Conservation (phyloP, 1,140 invertebrate species). For the Drosophila prosaltans region DNA sequence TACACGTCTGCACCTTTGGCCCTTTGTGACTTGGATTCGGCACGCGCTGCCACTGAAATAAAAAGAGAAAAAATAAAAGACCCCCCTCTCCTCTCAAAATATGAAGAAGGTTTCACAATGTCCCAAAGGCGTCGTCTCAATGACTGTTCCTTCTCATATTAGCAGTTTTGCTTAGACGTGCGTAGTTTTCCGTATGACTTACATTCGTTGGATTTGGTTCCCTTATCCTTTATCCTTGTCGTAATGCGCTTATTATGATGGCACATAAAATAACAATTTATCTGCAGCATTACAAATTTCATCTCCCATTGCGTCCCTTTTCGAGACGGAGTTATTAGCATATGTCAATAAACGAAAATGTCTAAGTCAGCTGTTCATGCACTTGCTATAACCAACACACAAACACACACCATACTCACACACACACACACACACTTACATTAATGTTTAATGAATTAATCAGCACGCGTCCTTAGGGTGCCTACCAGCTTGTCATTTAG, state of each 20-base stretch:
- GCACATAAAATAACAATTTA: slow-evolving; percentile 82
- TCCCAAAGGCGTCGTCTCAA: slow-evolving; percentile 74
- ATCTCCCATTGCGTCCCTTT: slow-evolving; percentile 43
- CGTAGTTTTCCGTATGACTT: slow-evolving; percentile 77
- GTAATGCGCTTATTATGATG: slow-evolving; percentile 80
- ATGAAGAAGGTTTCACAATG: slow-evolving; percentile 58
- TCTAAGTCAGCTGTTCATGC: slow-evolving; percentile 52
- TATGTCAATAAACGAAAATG: slow-evolving; percentile 45
- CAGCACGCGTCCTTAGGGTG: slow-evolving; percentile 54
- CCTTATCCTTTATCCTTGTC: slow-evolving; percentile 36
- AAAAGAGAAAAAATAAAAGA: slow-evolving; percentile 18
- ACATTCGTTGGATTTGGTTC: slow-evolving; percentile 20
- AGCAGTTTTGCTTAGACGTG: slow-evolving; percentile 55
- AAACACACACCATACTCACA: slow-evolving; percentile 2
- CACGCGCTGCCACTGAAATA: slow-evolving; percentile 43
- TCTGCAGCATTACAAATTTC: slow-evolving; percentile 74
- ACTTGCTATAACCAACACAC: slow-evolving; percentile 17
- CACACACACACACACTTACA: slow-evolving; percentile 15
- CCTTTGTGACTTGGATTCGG: slow-evolving; percentile 36
- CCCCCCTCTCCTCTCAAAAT: not conserved
- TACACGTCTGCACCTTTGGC: slow-evolving; percentile 75
- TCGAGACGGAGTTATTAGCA: slow-evolving; percentile 28
- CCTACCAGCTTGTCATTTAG: slow-evolving; percentile 5
- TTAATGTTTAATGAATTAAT: slow-evolving; percentile 79
- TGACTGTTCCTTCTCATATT: slow-evolving; percentile 49